Evolutionary conservation across 2,113 vertebrate genomes (phyloP), one percentile per base, ranked within the genome.

Genomic region (Limnothrissa miodon): DNA sequence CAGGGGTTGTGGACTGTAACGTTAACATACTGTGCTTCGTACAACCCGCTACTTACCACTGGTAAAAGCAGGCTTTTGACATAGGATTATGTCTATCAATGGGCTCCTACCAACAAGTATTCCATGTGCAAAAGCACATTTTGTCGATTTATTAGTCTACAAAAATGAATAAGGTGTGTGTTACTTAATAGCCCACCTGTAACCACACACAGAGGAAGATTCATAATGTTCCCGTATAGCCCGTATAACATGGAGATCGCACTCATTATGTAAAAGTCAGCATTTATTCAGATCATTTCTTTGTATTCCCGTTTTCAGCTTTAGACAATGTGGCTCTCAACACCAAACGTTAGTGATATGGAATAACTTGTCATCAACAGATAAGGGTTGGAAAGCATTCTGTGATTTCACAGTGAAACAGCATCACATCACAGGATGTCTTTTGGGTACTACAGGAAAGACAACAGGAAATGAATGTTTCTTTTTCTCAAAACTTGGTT

Each of bases 371-470:
- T 39, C 66, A 74, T 74, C 15, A 11, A 94, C 94, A 86, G 93
- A 94, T 44, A 94, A 95, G 81, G 94, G 94, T 53, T 95, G 93
- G 81, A 95, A 95, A 93, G 93, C 94, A 92, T 42, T 45, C 70
- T 88, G 59, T 84, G 23, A 87, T 83, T 78, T 82, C 48, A 59
- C 56, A 39, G n/a, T 45, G 56, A 86, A 74, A 29, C 13, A 29
- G 42, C 84, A 78, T 80, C 51, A 81, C 79, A 62, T 87, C 48
- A 87, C 87, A 90, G 88, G 84, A 90, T 85, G 81, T 82, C 79
- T 85, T 86, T 36, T 39, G 39, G 83, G 83, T 83, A 80, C 59
- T 87, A 83, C 90, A 89, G 88, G 86, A 88, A 88, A 87, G 87
- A 88, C 88, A 90, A 89, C 90, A 90, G 90, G 90, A 90, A 90